Evolutionary conservation across 53 echinoderm and acorn worm species (phyloP).

Genomic region (Astropecten irregularis): DNA sequence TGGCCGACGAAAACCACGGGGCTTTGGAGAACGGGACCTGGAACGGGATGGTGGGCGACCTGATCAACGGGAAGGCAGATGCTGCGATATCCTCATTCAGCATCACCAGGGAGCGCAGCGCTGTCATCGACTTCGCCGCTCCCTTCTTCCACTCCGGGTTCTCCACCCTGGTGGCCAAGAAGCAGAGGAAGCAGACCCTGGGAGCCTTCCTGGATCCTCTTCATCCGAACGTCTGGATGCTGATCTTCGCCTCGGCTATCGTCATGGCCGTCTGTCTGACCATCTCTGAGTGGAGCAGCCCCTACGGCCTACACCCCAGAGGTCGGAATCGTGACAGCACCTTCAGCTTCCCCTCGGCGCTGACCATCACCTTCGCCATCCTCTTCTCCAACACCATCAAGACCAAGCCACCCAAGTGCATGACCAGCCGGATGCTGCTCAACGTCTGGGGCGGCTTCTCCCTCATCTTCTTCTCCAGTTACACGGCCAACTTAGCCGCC

Average conservation of each 20-base stretch:
- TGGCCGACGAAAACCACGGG: constrained; percentile 65
- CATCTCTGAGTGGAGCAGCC: constrained; percentile 70
- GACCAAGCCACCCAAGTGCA: constrained; percentile 73
- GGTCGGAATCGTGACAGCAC: constrained; percentile 65
- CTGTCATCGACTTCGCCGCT: constrained; percentile 69
- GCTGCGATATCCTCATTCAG: constrained; percentile 71
- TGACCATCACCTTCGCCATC: constrained; percentile 69
- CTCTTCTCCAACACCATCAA: constrained; percentile 68
- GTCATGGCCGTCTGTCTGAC: constrained; percentile 65
- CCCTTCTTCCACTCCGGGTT: constrained; percentile 77
- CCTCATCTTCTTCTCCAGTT: constrained; percentile 68
- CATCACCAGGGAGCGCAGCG: constrained; percentile 65
- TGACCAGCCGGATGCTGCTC: constrained; percentile 69
- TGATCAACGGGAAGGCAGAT: constrained; percentile 60
- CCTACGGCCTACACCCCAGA: constrained; percentile 65
- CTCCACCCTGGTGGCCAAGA: constrained; percentile 72
- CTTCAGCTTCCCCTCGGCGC: constrained; percentile 71
- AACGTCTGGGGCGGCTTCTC: constrained; percentile 76
- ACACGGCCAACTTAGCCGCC: constrained; percentile 72
- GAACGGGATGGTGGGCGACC: constrained; percentile 75
- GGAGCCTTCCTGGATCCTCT: constrained; percentile 69
- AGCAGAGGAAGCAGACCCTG: constrained; percentile 58
- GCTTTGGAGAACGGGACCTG: constrained; percentile 63
- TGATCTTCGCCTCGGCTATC: constrained; percentile 61
- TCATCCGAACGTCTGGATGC: constrained; percentile 55